Evolutionary conservation across 2,113 vertebrate species (phyloP), one percentile per base, ranked within the genome.

Genomic region (Osmerus mordax): DNA sequence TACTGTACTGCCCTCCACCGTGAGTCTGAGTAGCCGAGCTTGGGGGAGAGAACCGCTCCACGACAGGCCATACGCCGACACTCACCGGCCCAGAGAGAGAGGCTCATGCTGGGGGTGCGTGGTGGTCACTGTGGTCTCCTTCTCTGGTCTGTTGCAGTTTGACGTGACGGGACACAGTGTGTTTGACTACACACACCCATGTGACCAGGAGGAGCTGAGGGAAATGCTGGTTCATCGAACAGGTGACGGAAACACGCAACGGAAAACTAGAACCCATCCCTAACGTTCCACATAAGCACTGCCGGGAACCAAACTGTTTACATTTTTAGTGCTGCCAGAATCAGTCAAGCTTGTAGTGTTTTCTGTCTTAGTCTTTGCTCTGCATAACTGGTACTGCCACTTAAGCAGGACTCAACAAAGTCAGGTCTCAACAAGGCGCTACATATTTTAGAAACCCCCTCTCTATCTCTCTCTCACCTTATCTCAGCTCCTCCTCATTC

Each of bases 151-250:
- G 3, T 52, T 75, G 75, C 89, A 99, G 97, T 95, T 99, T 90
- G 97, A 99, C 80, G 90, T 99, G 85, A 98, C 94, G 23, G 97
- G 97, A 84, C 95, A 98, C 88, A 98, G 95, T 82, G 93, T 99
- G 41, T 97, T 97, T 91, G 97, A 99, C 88, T 99, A 94, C 87
- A 95, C 94, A 82, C 97, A 99, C 88, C 97, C 97, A 0, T 99
- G 97, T 88, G 97, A 99, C 86, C 97, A 99, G 55, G 97, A 99
- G 81, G 97, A 99, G 88, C 90, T 99, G 90, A 92, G 95, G 89
- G 97, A 99, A 91, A 95, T 97, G 95, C 93, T 99, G 81, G 89
- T 95, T 18, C 93, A 97, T 87, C 97, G 91, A 91, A 92, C 93
- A 81, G 97, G 97, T 98, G 84, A 94, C 23, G 23, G 23, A 23